Evolutionary conservation across 2,888 invertebrate genomes (phyloP).

Genomic region (Synergus gifuensis): DNA sequence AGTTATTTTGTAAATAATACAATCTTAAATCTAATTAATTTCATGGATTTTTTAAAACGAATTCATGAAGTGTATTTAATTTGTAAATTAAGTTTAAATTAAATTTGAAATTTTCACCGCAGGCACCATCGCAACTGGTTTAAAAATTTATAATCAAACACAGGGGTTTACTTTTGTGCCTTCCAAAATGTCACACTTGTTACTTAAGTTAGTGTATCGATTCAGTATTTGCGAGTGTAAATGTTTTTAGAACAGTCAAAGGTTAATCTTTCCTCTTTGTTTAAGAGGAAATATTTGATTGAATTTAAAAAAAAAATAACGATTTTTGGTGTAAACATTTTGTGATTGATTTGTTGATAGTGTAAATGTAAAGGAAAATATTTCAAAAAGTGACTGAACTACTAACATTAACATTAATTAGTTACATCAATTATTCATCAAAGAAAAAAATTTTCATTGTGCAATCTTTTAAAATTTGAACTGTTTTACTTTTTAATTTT

Average conservation of each 20-base stretch:
- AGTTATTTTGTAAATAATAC: constrained; percentile 1
- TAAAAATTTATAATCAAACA: constrained; percentile 14
- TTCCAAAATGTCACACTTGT: constrained; percentile 37
- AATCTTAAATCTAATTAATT: neutral
- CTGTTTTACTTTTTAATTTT: neutral
- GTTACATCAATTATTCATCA: neutral
- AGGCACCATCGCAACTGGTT: constrained; percentile 18
- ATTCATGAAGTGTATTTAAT: neutral
- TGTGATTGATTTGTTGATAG: constrained; percentile 25
- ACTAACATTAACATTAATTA: neutral
- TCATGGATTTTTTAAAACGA: neutral
- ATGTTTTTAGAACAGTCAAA: constrained; percentile 7
- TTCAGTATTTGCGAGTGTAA: constrained; percentile 32
- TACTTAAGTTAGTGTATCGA: constrained; percentile 37
- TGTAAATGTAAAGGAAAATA: constrained; percentile 26
- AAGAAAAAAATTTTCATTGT: neutral
- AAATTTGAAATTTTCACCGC: constrained; percentile 26
- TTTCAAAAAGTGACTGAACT: constrained; percentile 20
- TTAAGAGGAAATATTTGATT: neutral
- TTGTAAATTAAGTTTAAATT: constrained; percentile 24
- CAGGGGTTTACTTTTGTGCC: constrained; percentile 37
- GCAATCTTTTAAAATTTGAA: constrained; percentile 4
- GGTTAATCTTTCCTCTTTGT: neutral
- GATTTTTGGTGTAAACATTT: constrained; percentile 12
- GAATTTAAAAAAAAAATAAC: neutral